Percentiles rank a stretch among this genome's conserved stretches.
Conservation (phyloP, 2,888 invertebrate genomes). For the Rhagium mordax region DNA sequence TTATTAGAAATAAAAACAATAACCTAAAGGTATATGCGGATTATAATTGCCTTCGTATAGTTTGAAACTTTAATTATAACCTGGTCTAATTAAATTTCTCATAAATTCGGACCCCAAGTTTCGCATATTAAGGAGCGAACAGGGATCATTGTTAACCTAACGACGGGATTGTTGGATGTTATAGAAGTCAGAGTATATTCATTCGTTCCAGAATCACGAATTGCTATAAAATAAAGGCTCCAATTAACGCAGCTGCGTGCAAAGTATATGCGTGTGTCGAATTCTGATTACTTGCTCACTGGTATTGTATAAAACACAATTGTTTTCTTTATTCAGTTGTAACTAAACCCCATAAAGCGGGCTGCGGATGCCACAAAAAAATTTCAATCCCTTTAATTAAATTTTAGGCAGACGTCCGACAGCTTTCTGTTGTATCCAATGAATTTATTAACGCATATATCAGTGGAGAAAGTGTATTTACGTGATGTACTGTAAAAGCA, state of each 20-base stretch:
- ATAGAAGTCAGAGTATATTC: constrained; percentile 41
- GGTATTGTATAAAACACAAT: constrained; percentile 36
- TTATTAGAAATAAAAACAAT: constrained; percentile 58
- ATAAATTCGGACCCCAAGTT: constrained; percentile 59
- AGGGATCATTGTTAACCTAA: constrained; percentile 58
- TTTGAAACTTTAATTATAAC: constrained; percentile 58
- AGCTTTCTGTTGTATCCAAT: constrained; percentile 31
- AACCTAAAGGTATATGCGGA: constrained; percentile 32
- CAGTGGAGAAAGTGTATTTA: neutral
- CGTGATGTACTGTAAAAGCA: neutral
- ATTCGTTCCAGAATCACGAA: constrained; percentile 60
- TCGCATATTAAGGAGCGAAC: constrained; percentile 57
- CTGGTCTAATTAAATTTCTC: constrained; percentile 63
- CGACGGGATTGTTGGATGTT: constrained; percentile 55
- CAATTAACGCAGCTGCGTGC: constrained; percentile 65
- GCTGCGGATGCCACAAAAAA: constrained; percentile 40
- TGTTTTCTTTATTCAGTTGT: constrained; percentile 36
- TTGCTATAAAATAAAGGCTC: constrained; percentile 62
- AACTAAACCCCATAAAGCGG: constrained; percentile 36
- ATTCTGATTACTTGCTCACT: constrained; percentile 55
- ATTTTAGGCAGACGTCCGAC: constrained; percentile 26
- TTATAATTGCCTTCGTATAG: constrained; percentile 47
- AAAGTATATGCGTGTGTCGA: constrained; percentile 60
- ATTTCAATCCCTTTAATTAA: constrained; percentile 39
- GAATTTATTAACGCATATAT: constrained; percentile 26